These are phyloP conservation scores for Galago senegalensis DNA, from an alignment of 2,797 vertebrate genomes.

Conservation along the genomic window DNA sequence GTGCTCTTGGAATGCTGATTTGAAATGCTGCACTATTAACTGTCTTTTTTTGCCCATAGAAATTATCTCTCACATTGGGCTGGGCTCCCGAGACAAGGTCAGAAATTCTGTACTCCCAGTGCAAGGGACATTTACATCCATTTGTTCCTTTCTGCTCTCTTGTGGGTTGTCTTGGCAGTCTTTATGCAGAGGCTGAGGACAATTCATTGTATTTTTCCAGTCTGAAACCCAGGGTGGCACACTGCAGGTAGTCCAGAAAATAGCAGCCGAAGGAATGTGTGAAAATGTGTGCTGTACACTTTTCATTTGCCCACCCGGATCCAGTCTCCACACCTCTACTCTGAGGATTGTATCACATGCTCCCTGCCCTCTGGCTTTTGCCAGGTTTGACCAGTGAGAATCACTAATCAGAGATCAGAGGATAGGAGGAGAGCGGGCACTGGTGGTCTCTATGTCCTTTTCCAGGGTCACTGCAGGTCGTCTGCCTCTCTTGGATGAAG, in stretches of 20 bases:
- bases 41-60: constrained; percentile 53
- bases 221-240: neutral
- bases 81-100: constrained; percentile 6
- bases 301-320: neutral
- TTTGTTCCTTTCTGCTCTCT: neutral
- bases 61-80: neutral
- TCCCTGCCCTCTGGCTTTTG: neutral
- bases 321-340: neutral
- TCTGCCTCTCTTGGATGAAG: neutral
- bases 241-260: neutral
- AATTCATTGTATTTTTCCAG: neutral
- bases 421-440: neutral
- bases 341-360: neutral
- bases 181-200: neutral
- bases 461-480: neutral
- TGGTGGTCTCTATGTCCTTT: neutral
- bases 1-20: constrained; percentile 3
- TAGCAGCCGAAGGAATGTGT: fast-evolving
- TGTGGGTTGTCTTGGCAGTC: neutral
- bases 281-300: fast-evolving
- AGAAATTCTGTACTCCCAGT: neutral
- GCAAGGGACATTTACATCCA: neutral
- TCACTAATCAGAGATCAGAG: neutral
- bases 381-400: neutral
- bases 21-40: constrained; percentile 44